These are phyloP conservation scores for Chrysopa pallens DNA, from an alignment of 1,140 invertebrate species.

Conservation along the genomic window DNA sequence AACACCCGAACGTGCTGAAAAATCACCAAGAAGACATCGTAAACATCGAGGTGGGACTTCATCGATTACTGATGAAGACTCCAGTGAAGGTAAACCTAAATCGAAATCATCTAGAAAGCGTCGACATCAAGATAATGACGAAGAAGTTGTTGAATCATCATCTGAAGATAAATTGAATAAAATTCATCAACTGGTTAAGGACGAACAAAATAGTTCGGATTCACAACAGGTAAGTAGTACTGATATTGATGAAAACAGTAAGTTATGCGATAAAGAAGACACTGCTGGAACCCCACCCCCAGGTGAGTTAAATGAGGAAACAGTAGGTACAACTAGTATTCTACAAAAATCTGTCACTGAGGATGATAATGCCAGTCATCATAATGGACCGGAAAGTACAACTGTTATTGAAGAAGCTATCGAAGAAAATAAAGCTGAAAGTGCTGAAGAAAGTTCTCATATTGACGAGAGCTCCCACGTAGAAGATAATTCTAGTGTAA, in stretches of 20 bases:
- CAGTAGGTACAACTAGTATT: conserved; percentile 20
- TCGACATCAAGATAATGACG: too few species aligned
- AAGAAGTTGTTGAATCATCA: too few species aligned
- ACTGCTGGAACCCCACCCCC: conserved; percentile 14
- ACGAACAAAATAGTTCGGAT: too few species aligned
- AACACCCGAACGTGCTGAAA: conserved; percentile 9
- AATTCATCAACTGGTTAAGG: too few species aligned
- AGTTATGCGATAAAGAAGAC: conserved; percentile 7
- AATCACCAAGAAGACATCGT: conserved; percentile 4
- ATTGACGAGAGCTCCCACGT: too few species aligned
- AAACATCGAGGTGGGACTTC: conserved; percentile 7
- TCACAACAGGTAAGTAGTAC: too few species aligned
- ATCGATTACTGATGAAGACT: conserved; percentile 7
- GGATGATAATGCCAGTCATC: conserved; percentile 1
- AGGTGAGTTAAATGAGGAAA: conserved; percentile 17
- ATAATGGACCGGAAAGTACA: conserved; percentile 7
- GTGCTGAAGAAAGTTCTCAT: not conserved
- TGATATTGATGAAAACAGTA: not conserved
- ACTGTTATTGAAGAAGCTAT: conserved; percentile 9
- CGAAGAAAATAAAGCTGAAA: not conserved
- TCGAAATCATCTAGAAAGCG: too few species aligned
- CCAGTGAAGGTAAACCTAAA: too few species aligned
- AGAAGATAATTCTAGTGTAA: too few species aligned
- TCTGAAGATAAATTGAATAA: too few species aligned
- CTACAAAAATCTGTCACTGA: conserved; percentile 11